phyloP scores from a whole-genome alignment of 2,888 invertebrate genomes.

The Leptogaster cylindrica region DNA sequence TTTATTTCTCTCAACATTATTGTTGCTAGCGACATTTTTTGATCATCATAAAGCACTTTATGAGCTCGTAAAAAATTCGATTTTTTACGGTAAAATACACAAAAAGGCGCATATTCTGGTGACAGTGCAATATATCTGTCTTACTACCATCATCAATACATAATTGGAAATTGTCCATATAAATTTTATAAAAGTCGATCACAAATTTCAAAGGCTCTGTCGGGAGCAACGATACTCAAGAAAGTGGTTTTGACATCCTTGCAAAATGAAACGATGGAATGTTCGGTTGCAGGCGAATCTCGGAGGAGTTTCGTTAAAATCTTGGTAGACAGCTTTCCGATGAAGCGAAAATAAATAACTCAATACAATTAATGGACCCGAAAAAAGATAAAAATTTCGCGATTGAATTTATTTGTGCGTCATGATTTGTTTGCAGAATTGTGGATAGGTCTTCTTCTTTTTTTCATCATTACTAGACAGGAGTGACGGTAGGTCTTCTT shows the following conservation, averaged over 20 bases:
- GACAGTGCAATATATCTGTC: slow-evolving; percentile 29
- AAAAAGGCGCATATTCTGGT: too few relatives aligned
- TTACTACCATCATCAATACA: slow-evolving; percentile 31
- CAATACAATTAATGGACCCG: slow-evolving; percentile 34
- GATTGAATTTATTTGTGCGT: slow-evolving; percentile 34
- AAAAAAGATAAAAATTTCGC: slow-evolving; percentile 36
- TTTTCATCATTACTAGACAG: slow-evolving; percentile 23
- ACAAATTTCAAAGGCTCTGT: slow-evolving; percentile 24
- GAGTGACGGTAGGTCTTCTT: slow-evolving; percentile 34
- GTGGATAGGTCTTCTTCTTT: neutral
- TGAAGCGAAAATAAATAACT: slow-evolving; percentile 30
- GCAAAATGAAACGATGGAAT: slow-evolving; percentile 1
- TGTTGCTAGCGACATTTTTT: too few relatives aligned
- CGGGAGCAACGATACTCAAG: neutral
- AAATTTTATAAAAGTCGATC: slow-evolving; percentile 24
- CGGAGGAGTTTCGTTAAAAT: slow-evolving; percentile 4
- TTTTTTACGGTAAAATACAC: too few relatives aligned
- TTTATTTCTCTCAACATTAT: too few relatives aligned
- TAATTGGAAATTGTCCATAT: slow-evolving; percentile 34
- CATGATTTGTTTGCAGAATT: slow-evolving; percentile 26
- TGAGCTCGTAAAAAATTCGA: too few relatives aligned
- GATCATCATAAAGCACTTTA: too few relatives aligned
- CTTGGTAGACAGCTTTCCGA: slow-evolving; percentile 33
- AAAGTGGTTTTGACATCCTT: neutral
- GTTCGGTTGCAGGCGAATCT: neutral